Conservation (phyloP, 2,888 invertebrate genomes). For the Sphaerophoria taeniata region DNA sequence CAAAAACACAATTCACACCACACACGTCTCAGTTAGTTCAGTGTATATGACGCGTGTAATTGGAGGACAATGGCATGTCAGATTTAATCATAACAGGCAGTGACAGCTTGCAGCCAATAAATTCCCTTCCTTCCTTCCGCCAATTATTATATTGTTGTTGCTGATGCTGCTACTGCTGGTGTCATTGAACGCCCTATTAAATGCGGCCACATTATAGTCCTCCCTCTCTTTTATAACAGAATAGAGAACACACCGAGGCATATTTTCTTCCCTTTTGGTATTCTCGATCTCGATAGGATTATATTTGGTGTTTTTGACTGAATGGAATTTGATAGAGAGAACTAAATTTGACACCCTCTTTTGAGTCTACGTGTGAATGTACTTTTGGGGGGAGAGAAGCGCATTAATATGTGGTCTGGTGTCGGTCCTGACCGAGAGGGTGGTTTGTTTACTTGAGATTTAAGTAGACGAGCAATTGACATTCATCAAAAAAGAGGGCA, state of each 20-base stretch:
- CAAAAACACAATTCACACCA: slow-evolving; percentile 61
- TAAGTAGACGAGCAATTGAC: slow-evolving; percentile 53
- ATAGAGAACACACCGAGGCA: slow-evolving; percentile 21
- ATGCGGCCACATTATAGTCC: slow-evolving; percentile 55
- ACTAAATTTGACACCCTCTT: slow-evolving; percentile 71
- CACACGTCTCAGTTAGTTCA: slow-evolving; percentile 39
- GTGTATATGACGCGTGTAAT: slow-evolving; percentile 77
- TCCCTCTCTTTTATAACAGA: slow-evolving; percentile 42
- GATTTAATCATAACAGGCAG: slow-evolving; percentile 76
- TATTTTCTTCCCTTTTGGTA: slow-evolving; percentile 56
- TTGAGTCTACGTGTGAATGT: too few species aligned
- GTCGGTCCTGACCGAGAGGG: slow-evolving; percentile 44
- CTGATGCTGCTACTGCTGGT: slow-evolving; percentile 30
- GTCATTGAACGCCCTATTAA: slow-evolving; percentile 66
- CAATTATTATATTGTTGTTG: slow-evolving; percentile 64
- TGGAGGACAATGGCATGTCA: slow-evolving; percentile 77
- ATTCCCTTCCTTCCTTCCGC: slow-evolving; percentile 74
- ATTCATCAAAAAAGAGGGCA: slow-evolving; percentile 61
- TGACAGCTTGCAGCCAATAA: slow-evolving; percentile 76
- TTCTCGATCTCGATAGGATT: slow-evolving; percentile 58
- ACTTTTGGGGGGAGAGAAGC: background rate
- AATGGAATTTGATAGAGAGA: slow-evolving; percentile 70
- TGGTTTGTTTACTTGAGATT: slow-evolving; percentile 66
- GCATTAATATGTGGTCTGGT: slow-evolving; percentile 25
- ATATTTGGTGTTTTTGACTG: slow-evolving; percentile 62